Evolutionary conservation across 2,113 vertebrate genomes (phyloP).

Genomic region (Eupsittula cactorum): DNA sequence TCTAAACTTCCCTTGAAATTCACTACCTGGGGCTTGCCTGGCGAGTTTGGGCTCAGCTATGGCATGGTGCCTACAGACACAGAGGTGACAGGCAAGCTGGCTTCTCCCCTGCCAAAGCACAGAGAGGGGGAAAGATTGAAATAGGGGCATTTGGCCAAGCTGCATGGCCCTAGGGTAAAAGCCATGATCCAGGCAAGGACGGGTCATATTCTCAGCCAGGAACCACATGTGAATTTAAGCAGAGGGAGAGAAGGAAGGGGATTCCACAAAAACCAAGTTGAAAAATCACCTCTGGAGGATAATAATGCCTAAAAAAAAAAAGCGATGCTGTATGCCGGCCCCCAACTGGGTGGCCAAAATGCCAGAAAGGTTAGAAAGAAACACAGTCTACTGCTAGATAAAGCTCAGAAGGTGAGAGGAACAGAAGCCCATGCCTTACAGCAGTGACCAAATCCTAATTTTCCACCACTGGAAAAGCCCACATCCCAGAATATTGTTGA

Average conservation of each 20-base stretch:
- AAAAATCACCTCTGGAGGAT: background rate
- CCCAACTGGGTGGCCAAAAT: rapidly evolving
- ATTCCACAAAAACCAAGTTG: rapidly evolving
- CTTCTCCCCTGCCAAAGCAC: background rate
- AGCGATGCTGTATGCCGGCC: rapidly evolving
- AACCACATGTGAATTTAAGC: background rate
- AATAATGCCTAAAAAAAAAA: background rate
- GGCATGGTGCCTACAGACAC: too few species aligned
- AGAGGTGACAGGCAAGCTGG: background rate
- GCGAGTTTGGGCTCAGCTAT: rapidly evolving
- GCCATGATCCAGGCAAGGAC: rapidly evolving
- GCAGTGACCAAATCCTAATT: background rate
- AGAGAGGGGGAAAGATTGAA: background rate
- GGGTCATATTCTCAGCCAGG: background rate
- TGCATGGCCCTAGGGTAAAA: rapidly evolving
- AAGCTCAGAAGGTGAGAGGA: background rate
- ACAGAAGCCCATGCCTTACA: rapidly evolving
- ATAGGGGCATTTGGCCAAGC: rapidly evolving
- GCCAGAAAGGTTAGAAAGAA: background rate
- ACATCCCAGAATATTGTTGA: background rate
- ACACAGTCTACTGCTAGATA: rapidly evolving
- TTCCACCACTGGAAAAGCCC: background rate
- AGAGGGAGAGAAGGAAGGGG: background rate
- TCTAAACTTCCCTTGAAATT: rapidly evolving
- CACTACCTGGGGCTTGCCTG: rapidly evolving